phyloP scores from a whole-genome alignment of 2,888 invertebrate genomes.

The Conus canariensis region DNA sequence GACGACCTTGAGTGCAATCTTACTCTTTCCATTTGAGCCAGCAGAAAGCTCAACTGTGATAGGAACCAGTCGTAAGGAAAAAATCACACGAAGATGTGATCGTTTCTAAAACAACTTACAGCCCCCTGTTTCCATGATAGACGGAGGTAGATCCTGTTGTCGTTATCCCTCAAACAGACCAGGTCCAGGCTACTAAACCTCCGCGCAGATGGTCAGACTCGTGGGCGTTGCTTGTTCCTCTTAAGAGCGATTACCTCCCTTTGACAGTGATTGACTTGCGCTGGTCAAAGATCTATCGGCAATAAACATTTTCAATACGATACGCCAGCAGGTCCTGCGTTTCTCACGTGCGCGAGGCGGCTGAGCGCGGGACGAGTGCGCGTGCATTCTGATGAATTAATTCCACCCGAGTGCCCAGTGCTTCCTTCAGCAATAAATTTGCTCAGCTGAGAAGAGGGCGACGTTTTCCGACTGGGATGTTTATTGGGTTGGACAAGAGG shows the following conservation, averaged over 20 bases:
- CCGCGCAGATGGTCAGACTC: slow-evolving; percentile 3
- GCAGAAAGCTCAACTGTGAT: no score
- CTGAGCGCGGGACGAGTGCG: slow-evolving; percentile 17
- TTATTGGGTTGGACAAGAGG: slow-evolving; percentile 22
- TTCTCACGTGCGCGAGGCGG: slow-evolving; percentile 22
- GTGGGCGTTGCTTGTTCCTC: not conserved
- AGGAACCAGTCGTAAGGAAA: no score
- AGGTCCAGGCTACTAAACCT: not conserved
- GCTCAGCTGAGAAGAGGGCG: slow-evolving; percentile 14
- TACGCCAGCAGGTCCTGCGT: slow-evolving; percentile 23
- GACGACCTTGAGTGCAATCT: no score
- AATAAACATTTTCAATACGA: slow-evolving; percentile 16
- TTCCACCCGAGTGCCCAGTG: slow-evolving; percentile 27
- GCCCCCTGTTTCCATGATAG: no score
- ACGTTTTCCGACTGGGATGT: slow-evolving; percentile 20
- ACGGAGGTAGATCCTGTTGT: not conserved
- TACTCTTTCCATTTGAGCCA: no score
- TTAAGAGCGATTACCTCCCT: slow-evolving; percentile 13
- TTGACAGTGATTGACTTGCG: slow-evolving; percentile 21
- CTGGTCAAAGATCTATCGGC: slow-evolving; percentile 29
- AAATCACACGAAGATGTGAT: no score
- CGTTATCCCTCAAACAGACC: not conserved
- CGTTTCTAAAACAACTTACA: no score
- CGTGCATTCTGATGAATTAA: slow-evolving; percentile 33
- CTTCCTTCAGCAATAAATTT: slow-evolving; percentile 7